phyloP scores from a whole-genome alignment of 1,140 invertebrate genomes.

The Dermatophagoides farinae region DNA sequence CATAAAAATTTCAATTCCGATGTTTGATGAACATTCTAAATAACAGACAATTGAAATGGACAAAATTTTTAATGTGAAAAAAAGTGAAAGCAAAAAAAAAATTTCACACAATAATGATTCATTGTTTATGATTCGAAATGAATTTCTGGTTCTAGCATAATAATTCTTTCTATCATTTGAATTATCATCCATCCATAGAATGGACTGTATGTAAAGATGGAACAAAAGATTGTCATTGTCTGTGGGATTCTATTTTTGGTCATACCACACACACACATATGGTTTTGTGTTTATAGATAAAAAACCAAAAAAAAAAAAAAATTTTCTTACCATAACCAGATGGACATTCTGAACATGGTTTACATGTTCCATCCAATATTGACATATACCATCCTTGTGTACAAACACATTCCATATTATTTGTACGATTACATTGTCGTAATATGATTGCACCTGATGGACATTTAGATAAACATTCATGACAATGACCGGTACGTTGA shows the following conservation, averaged over 20 bases:
- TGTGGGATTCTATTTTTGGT: not conserved
- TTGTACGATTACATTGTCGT: not conserved
- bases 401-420: constrained; percentile 4
- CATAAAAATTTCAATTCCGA: too few relatives aligned
- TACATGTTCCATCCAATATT: not conserved
- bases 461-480: not conserved
- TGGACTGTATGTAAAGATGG: not conserved
- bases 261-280: not conserved
- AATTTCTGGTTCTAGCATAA: too few relatives aligned
- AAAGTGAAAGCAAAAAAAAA: too few relatives aligned
- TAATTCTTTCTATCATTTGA: too few relatives aligned
- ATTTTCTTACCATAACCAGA: constrained; percentile 5
- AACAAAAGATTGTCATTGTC: not conserved
- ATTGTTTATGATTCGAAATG: too few relatives aligned
- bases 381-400: constrained; percentile 3
- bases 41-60: too few relatives aligned
- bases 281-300: not conserved
- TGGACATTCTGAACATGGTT: constrained; percentile 2
- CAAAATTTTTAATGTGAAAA: too few relatives aligned
- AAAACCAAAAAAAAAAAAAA: not conserved
- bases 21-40: too few relatives aligned
- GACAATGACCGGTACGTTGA: not conserved
- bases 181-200: too few relatives aligned
- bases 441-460: not conserved
- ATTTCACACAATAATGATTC: too few relatives aligned